Base-by-base conservation (phyloP, 1,140 invertebrate species). In the Archegozetes longisetosus region DNA sequence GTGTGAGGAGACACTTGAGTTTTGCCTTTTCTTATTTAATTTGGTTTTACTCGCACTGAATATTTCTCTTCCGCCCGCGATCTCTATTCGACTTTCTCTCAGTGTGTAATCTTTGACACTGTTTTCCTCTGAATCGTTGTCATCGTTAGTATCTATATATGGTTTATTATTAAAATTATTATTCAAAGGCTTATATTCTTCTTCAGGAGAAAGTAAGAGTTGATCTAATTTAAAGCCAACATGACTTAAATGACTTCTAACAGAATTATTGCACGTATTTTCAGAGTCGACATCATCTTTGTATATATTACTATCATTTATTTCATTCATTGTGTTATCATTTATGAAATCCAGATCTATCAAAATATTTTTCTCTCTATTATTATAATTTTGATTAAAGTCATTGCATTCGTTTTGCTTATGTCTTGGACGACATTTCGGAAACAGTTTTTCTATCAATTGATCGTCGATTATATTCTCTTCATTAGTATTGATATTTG, bases 11-110 rank as follows among this genome's bases (percentile, higher is more conserved):
- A n/a, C n/a, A n/a, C n/a, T n/a, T 9, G 32, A 40, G 6, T 9
- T 80, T 49, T 81, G 75, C 63, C 81, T 76, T 70, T 84, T 85
- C 65, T 84, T 76, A 55, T 80, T 78, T 52, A 84, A 82, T 75
- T 86, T 84, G 67, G 81, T 84, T 66, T 85, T 74, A 70, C 84
- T 87, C 69, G 86, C 84, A 32, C 85, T 87, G 71, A 84, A 88
- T 51, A 89, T 78, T 73, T 89, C 85, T 56, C 85, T 76, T 56
- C 86, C 86, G 64, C 86, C 86, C 48, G 85, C 86, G 70, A 88
- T 87, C 77, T 88, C 85, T 70, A 87, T 86, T 72, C 85, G 85
- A 72, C 70, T 79, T 60, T 74, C 72, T n/a, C 68, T 62, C 47
- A 69, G 63, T 29, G 50, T 52, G 20, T 9, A 50, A 61, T 25